These are phyloP conservation scores for Poecilia latipinna DNA, from an alignment of 2,113 vertebrate genomes.

Conservation along the genomic window DNA sequence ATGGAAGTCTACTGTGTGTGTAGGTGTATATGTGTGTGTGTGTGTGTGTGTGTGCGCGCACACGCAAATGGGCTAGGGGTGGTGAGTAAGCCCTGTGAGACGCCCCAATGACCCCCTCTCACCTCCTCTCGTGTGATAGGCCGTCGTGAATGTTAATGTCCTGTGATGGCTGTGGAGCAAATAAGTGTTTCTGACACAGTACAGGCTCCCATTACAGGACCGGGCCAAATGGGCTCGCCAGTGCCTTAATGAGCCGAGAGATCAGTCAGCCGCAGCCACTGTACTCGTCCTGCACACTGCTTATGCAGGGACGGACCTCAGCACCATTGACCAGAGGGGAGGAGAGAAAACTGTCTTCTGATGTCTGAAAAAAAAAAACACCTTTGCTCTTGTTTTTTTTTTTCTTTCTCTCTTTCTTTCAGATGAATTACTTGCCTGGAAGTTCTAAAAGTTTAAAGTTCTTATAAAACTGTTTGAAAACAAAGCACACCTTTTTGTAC, in stretches of 20 bases:
- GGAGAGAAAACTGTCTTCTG: background rate
- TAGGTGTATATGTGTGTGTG: background rate
- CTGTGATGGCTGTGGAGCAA: slow-evolving; percentile 88
- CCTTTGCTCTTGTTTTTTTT: background rate
- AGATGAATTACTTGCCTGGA: background rate
- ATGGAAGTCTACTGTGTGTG: slow-evolving; percentile 2
- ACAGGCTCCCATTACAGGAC: slow-evolving; percentile 81
- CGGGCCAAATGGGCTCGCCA: slow-evolving; percentile 79
- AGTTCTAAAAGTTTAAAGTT: background rate
- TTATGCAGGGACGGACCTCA: slow-evolving; percentile 59
- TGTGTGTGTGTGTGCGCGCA: slow-evolving; percentile 7
- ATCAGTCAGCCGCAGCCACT: slow-evolving; percentile 82
- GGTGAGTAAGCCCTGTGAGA: slow-evolving; percentile 61
- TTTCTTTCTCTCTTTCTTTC: background rate
- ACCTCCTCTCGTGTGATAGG: slow-evolving; percentile 79
- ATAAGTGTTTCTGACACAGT: slow-evolving; percentile 88
- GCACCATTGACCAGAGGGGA: slow-evolving; percentile 33
- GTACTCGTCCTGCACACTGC: slow-evolving; percentile 65
- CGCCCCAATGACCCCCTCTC: slow-evolving; percentile 68
- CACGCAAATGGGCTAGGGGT: slow-evolving; percentile 26
- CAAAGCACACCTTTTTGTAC: background rate
- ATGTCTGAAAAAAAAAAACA: slow-evolving; percentile 4
- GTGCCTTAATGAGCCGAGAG: slow-evolving; percentile 87
- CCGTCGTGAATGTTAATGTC: slow-evolving; percentile 88
- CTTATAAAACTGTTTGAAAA: background rate